A percentile compares a stretch with the other conserved stretches of the same genome.
Evolutionary conservation across 2,113 vertebrate genomes (phyloP).

Genomic region (Ondatra zibethicus): DNA sequence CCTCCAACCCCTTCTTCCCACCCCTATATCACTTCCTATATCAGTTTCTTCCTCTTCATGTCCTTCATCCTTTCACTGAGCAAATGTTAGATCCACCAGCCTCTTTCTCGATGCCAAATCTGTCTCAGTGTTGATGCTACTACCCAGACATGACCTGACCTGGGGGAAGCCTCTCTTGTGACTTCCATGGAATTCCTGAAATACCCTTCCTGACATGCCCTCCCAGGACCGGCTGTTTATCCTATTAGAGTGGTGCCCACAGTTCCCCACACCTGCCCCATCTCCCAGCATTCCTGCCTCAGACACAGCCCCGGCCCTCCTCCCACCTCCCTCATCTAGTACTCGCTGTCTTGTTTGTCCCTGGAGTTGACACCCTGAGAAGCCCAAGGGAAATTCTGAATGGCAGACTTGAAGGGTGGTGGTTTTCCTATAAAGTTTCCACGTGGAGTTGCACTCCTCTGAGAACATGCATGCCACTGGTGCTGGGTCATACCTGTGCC

Average conservation of each 20-base stretch:
- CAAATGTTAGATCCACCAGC: neutral
- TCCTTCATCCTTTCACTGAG: neutral
- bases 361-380: neutral
- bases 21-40: rapidly evolving
- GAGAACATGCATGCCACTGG: neutral
- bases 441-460: neutral
- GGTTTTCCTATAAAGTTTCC: neutral
- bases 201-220: neutral
- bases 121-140: neutral
- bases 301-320: neutral
- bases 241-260: neutral
- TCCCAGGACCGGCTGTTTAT: neutral
- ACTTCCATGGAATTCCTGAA: neutral
- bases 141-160: neutral
- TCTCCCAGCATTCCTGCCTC: neutral
- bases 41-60: neutral
- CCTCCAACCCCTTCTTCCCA: neutral
- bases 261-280: neutral
- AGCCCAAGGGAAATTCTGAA: neutral
- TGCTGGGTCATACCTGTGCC: conserved; percentile 85
- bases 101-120: neutral
- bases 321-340: neutral
- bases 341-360: neutral
- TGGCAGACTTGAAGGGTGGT: neutral
- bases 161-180: neutral